Conservation (phyloP, 2,797 vertebrate genomes). For the Rhinoraja longicauda region DNA sequence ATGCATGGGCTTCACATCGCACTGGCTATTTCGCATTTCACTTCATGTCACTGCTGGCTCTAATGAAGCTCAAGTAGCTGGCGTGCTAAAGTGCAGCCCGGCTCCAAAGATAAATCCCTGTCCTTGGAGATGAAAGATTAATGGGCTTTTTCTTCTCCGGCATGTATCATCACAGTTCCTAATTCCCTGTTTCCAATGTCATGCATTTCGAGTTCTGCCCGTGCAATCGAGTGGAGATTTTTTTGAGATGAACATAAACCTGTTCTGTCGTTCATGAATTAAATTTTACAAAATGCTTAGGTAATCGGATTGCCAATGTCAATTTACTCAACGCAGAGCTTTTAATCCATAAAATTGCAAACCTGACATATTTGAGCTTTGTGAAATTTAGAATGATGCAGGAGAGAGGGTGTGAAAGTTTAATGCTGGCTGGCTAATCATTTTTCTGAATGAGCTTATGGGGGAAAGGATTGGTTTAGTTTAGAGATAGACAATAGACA, state of each 20-base stretch:
- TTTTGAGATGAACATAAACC: not conserved
- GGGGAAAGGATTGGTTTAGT: not conserved
- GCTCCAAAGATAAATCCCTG: not conserved
- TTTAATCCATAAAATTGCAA: not conserved
- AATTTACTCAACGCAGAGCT: not conserved
- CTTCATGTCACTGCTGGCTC: not conserved
- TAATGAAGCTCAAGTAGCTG: constrained; percentile 1
- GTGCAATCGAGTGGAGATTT: not conserved
- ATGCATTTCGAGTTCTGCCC: not conserved
- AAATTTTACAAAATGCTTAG: not conserved
- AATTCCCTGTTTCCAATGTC: not conserved
- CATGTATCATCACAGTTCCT: not conserved
- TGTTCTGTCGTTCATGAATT: not conserved
- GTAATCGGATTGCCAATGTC: not conserved
- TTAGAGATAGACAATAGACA: too few species aligned
- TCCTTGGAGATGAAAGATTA: constrained; percentile 26
- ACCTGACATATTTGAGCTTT: constrained; percentile 3
- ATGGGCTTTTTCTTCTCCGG: not conserved
- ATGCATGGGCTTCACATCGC: not conserved
- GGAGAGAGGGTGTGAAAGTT: not conserved
- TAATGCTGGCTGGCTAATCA: not conserved
- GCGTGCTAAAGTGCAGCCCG: constrained; percentile 14
- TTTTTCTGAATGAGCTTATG: constrained; percentile 4
- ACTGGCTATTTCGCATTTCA: constrained; percentile 31
- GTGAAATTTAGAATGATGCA: not conserved